Evolutionary conservation across 1,140 invertebrate genomes (phyloP).

Genomic region (Cecropterus lyciades): DNA sequence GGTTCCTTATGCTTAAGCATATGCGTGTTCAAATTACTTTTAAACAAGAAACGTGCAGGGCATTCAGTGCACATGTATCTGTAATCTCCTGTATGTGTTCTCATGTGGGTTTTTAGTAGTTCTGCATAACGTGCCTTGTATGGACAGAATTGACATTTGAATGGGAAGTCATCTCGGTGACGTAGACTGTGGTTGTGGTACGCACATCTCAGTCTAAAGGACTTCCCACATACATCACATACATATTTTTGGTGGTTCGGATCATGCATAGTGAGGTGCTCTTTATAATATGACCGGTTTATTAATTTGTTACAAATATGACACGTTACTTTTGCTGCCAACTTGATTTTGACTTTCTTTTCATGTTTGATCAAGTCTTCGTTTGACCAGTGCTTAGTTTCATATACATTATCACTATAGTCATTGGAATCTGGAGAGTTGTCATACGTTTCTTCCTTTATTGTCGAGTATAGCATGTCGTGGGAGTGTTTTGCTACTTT

Average conservation of each 20-base stretch:
- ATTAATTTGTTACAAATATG: constrained; percentile 68
- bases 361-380: constrained; percentile 34
- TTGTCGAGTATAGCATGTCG: constrained; percentile 41
- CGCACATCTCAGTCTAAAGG: constrained; percentile 68
- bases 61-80: constrained; percentile 84
- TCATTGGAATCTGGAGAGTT: constrained; percentile 36
- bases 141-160: constrained; percentile 74
- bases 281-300: constrained; percentile 65
- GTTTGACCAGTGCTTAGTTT: constrained; percentile 37
- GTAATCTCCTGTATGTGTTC: constrained; percentile 80
- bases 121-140: constrained; percentile 67
- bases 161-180: constrained; percentile 69
- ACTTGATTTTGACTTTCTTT: constrained; percentile 45
- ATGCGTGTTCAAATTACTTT: constrained; percentile 83
- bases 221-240: constrained; percentile 76
- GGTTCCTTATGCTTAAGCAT: constrained; percentile 72
- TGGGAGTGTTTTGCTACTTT: constrained; percentile 51
- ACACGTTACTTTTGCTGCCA: constrained; percentile 62
- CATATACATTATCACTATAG: constrained; percentile 20
- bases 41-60: constrained; percentile 79
- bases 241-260: constrained; percentile 69
- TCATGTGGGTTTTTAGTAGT: constrained; percentile 79
- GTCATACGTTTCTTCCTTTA: constrained; percentile 46
- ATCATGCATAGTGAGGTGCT: constrained; percentile 73
- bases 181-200: constrained; percentile 70